phyloP scores from a whole-genome alignment of 2,888 invertebrate species.

The Gastrophysa polygoni region DNA sequence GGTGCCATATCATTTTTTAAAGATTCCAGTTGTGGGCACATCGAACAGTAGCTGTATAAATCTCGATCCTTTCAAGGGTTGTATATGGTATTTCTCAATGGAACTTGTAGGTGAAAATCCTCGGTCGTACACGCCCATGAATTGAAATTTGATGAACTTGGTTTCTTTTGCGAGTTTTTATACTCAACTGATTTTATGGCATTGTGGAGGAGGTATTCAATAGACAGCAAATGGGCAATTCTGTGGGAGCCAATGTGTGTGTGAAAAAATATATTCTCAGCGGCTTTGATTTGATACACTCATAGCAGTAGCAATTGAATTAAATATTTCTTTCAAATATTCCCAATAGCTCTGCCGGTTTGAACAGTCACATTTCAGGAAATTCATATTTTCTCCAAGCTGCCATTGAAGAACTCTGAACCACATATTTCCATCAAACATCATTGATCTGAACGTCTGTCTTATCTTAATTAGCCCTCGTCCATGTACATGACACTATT shows the following conservation, averaged over 20 bases:
- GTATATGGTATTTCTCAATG: conserved; percentile 23
- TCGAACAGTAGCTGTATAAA: conserved; percentile 23
- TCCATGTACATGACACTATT: no score
- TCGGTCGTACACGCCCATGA: conserved; percentile 23
- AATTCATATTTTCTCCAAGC: no score
- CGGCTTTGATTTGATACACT: no score
- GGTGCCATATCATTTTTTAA: conserved; percentile 26
- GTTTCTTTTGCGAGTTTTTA: conserved; percentile 13
- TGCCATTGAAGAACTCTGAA: no score
- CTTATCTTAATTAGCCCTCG: no score
- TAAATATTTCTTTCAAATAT: no score
- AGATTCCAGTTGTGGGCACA: conserved; percentile 26
- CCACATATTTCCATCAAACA: no score
- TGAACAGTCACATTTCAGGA: no score
- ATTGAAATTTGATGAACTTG: conserved; percentile 27
- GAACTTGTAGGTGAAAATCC: conserved; percentile 21
- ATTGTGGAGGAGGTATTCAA: neutral
- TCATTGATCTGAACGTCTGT: no score
- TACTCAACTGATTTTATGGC: neutral
- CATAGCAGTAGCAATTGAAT: no score
- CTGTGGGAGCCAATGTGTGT: neutral
- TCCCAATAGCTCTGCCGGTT: no score
- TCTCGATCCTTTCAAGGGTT: conserved; percentile 26
- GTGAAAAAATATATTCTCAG: neutral
- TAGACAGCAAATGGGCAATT: neutral